Conservation (phyloP, 2,113 vertebrate genomes). For the Girardinichthys multiradiatus region DNA sequence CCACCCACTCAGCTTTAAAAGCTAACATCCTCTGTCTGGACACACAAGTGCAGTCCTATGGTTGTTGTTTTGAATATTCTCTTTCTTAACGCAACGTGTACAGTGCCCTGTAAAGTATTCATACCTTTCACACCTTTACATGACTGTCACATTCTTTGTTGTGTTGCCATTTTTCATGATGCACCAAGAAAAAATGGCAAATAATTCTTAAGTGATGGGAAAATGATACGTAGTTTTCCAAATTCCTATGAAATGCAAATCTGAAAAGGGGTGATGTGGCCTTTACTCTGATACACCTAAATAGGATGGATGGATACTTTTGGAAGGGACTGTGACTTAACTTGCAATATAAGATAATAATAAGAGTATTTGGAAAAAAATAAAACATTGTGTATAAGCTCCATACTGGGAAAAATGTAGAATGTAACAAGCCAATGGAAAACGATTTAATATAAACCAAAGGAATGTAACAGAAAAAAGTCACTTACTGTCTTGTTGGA, state of each 20-base stretch:
- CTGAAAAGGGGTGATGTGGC: too few relatives aligned
- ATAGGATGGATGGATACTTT: too few relatives aligned
- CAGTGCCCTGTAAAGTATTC: background rate
- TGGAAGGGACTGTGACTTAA: too few relatives aligned
- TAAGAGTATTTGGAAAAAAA: too few relatives aligned
- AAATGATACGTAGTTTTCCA: background rate
- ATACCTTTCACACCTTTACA: background rate
- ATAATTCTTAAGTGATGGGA: background rate
- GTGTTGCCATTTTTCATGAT: background rate
- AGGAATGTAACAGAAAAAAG: background rate
- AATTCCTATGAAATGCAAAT: too few relatives aligned
- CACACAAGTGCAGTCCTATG: background rate
- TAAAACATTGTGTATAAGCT: background rate
- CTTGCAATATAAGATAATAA: too few relatives aligned
- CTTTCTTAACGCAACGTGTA: background rate
- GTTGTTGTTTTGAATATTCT: background rate
- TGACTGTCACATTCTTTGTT: background rate
- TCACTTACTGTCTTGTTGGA: background rate
- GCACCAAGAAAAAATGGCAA: background rate
- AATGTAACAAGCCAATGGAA: background rate
- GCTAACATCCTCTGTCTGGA: conserved; percentile 35
- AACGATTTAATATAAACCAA: background rate
- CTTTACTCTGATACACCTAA: too few relatives aligned
- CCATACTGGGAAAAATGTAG: background rate
- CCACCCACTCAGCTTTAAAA: conserved; percentile 16